phyloP scores from a whole-genome alignment of 2,113 vertebrate species.

The Columbina picui region DNA sequence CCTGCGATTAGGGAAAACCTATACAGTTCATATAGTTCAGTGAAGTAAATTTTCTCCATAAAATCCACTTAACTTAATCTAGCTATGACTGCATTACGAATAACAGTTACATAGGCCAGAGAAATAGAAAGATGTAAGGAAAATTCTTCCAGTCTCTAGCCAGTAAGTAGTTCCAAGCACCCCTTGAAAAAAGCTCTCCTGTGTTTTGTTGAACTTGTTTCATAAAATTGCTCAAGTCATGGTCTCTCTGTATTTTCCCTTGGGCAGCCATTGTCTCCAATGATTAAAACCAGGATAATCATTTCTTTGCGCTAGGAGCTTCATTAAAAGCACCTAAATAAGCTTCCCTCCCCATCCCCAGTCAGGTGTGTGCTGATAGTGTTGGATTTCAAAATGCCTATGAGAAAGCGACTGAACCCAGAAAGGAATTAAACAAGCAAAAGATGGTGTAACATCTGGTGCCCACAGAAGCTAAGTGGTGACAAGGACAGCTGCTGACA shows the following conservation, averaged over 20 bases:
- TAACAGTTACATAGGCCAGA: background rate
- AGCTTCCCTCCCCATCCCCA: background rate
- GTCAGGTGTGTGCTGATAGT: background rate
- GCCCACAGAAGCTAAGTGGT: background rate
- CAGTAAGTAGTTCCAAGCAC: background rate
- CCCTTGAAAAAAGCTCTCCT: background rate
- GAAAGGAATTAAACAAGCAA: background rate
- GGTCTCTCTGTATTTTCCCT: background rate
- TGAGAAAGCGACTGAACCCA: background rate
- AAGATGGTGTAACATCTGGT: background rate
- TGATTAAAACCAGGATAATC: background rate
- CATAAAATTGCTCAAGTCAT: background rate
- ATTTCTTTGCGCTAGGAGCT: background rate
- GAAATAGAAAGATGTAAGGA: background rate
- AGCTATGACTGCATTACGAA: background rate
- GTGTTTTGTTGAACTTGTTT: background rate
- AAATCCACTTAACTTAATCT: background rate
- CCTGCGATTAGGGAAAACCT: background rate
- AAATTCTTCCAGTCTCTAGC: background rate
- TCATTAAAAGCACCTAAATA: background rate
- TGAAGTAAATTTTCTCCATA: background rate
- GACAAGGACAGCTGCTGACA: background rate
- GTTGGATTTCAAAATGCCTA: background rate
- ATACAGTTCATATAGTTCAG: background rate
- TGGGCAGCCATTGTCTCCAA: accelerated